These are phyloP conservation scores for Indicator indicator DNA, from an alignment of 2,113 vertebrate species.

Conservation along the genomic window DNA sequence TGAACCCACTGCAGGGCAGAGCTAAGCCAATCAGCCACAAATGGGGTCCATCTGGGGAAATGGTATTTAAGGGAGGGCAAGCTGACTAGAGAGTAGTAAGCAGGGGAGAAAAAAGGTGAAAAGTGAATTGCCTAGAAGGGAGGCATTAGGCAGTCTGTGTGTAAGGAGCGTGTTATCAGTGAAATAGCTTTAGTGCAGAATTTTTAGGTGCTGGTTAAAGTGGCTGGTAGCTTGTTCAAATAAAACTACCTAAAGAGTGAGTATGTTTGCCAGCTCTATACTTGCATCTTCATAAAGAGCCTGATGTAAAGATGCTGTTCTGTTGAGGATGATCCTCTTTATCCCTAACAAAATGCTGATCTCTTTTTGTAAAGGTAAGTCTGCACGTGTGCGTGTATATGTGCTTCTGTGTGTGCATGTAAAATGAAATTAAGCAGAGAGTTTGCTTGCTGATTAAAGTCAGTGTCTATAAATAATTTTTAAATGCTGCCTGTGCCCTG, in stretches of 20 bases:
- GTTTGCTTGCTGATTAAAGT: neutral
- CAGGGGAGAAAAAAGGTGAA: accelerated
- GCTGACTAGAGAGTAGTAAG: accelerated
- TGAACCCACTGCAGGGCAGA: accelerated
- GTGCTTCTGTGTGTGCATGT: neutral
- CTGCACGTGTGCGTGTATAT: accelerated
- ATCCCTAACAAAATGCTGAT: accelerated
- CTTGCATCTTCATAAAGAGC: accelerated
- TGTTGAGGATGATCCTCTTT: neutral
- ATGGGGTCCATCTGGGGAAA: neutral
- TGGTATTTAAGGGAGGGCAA: neutral
- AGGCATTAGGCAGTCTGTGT: accelerated
- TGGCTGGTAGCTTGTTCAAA: neutral
- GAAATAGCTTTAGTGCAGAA: accelerated
- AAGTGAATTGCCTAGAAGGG: neutral
- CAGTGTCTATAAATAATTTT: neutral
- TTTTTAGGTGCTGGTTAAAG: neutral
- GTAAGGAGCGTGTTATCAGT: neutral
- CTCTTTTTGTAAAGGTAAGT: neutral
- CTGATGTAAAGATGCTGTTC: neutral
- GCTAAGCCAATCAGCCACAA: neutral
- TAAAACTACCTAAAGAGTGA: accelerated
- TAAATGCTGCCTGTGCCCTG: neutral
- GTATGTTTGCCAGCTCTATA: accelerated
- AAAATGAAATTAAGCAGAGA: neutral